These are phyloP conservation scores for Zelleria hepariella DNA, from an alignment of 2,888 invertebrate species.

Conservation along the genomic window DNA sequence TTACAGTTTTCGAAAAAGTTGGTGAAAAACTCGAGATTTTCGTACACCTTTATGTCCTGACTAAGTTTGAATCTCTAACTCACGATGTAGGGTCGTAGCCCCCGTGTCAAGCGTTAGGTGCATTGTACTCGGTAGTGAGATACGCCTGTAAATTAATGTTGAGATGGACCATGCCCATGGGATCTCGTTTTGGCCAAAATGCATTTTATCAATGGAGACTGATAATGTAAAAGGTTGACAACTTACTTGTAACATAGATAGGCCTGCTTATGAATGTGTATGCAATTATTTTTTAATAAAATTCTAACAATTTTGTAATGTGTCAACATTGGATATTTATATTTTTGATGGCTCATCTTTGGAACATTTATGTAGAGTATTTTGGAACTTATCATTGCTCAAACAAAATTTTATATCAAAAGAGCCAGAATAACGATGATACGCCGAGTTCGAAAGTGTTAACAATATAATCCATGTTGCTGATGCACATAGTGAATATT, in stretches of 20 bases:
- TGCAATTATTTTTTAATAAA: constrained; percentile 55
- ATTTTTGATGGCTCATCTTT: constrained; percentile 68
- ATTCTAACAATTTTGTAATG: constrained; percentile 33
- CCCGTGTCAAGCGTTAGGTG: constrained; percentile 40
- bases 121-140: neutral
- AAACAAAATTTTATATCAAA: constrained; percentile 54
- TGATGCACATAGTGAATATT: constrained; percentile 35
- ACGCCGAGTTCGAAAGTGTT: constrained; percentile 52
- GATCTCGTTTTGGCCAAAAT: constrained; percentile 67
- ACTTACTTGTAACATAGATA: constrained; percentile 53
- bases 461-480: constrained; percentile 50
- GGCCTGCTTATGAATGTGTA: constrained; percentile 61
- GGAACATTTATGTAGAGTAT: constrained; percentile 54
- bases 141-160: neutral
- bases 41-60: neutral
- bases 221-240: constrained; percentile 63
- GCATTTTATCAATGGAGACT: constrained; percentile 68
- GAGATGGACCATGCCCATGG: constrained; percentile 44
- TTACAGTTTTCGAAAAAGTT: neutral
- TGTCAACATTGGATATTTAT: constrained; percentile 51
- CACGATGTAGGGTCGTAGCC: constrained; percentile 28
- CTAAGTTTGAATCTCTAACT: neutral
- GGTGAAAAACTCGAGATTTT: neutral
- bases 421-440: constrained; percentile 52
- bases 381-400: constrained; percentile 62